These are phyloP conservation scores for Chaetogeoica ovagalla DNA, from an alignment of 2,888 invertebrate genomes.

Conservation along the genomic window DNA sequence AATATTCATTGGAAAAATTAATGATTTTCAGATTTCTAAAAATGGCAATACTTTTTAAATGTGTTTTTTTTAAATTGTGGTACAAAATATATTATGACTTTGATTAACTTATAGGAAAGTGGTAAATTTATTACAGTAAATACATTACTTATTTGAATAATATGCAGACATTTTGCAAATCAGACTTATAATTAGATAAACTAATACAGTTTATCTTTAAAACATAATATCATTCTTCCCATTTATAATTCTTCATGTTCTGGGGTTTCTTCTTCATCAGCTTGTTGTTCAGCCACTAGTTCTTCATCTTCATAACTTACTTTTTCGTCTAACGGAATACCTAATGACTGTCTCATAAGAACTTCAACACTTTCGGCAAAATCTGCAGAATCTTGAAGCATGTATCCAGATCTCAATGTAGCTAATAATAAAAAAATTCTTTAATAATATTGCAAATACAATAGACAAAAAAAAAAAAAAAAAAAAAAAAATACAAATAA, in stretches of 20 bases:
- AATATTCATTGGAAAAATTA: neutral
- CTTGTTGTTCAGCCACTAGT: constrained; percentile 23
- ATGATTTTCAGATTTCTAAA: too few species aligned
- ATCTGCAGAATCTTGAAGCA: constrained; percentile 80
- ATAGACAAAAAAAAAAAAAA: too few species aligned
- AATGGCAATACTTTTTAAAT: neutral
- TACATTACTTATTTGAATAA: constrained; percentile 37
- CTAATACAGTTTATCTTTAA: constrained; percentile 41
- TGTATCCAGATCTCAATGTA: constrained; percentile 90
- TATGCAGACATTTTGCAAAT: constrained; percentile 38
- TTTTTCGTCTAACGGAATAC: constrained; percentile 74
- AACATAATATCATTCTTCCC: constrained; percentile 23
- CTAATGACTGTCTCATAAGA: constrained; percentile 81
- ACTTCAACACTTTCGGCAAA: constrained; percentile 90
- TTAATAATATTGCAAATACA: neutral
- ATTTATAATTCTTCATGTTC: constrained; percentile 57
- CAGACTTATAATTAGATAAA: constrained; percentile 51
- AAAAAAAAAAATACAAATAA: too few species aligned
- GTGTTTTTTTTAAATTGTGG: neutral
- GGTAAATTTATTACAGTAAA: constrained; percentile 30
- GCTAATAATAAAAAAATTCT: constrained; percentile 63
- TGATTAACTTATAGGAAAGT: constrained; percentile 25
- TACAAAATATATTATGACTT: constrained; percentile 34
- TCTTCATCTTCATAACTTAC: constrained; percentile 55
- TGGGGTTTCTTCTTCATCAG: constrained; percentile 54